Evolutionary conservation across 2,113 vertebrate genomes (phyloP), one percentile per base, ranked within the genome.

Genomic region (Coregonus clupeaformis): DNA sequence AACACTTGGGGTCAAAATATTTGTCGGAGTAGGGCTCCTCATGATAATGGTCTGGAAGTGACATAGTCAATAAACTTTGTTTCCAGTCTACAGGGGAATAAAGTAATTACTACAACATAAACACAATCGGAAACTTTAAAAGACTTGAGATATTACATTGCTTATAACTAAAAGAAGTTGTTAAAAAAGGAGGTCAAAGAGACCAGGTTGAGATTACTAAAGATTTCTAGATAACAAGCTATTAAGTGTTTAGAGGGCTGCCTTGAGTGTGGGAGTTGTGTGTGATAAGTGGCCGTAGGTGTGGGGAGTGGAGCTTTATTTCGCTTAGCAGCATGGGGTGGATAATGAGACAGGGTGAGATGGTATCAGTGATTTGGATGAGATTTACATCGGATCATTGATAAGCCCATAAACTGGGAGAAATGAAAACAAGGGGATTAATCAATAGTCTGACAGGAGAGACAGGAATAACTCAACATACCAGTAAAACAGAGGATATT

Each of bases 381-480:
- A 63, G 70, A 79, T 82, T 71, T 73, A 69, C 71, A 85, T 62
- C 24, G n/a, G n/a, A n/a, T n/a, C 74, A 69, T 68, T 77, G 6
- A 76, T 7, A 74, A 25, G 64, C 49, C 78, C 59, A 18, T 1
- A 72, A 69, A 47, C 72, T 27, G 74, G 62, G 11, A 16, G 62
- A 30, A 3, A 66, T 75, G 68, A 6, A 73, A 81, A 77, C 78
- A 78, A 64, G 63, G 25, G 65, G 24, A 42, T 22, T 36, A 76
- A 85, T 87, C 80, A 60, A 84, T 71, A 59, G 81, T 76, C 55
- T 42, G 75, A 42, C 74, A 79, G 36, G 5, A 52, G 5, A 64
- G 9, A 63, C 65, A 63, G 62, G 47, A 57, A 70, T 68, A 7
- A 68, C 66, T n/a, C n/a, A n/a, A n/a, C 29, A 29, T 66, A 5